Evolutionary conservation across 1,140 invertebrate genomes (phyloP), one percentile per base, ranked within the genome.

Genomic region (Aphis gossypii): DNA sequence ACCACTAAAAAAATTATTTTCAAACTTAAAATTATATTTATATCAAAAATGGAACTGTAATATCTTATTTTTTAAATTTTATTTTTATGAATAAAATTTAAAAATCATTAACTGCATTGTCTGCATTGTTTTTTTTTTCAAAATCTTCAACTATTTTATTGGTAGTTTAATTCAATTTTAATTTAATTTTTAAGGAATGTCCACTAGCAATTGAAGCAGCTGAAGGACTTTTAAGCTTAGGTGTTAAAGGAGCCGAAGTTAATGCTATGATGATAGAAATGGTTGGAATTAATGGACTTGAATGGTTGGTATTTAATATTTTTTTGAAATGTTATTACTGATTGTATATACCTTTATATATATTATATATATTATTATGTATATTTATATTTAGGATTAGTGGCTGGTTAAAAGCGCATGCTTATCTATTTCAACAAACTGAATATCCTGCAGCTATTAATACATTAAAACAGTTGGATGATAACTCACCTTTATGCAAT

Each of bases 171-270:
- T n/a, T n/a, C n/a, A 76, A 6, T 84, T 84, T 84, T 41, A 94
- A 93, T 86, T 21, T 94, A 92, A 48, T 94, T 95, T 94, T 94
- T 95, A 44, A 96, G 95, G 97, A 97, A 95, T 97, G 97, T 95
- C 97, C 97, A 3, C 95, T 98, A 94, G 97, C 97, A 1, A 94
- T 98, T 51, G 97, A 97, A 94, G 97, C 97, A 41, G 96, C 97
- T 3, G 96, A 96, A 94, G 96, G 96, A 38, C 95, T 98, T 14
- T 95, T 98, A 51, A 95, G 96, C 89, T 94, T 98, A 54, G 97
- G 97, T 48, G 96, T 97, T 21, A 97, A 97, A 94, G 97, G 97
- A 44, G 96, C 96, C 60, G 97, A 98, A 95, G 96, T 97, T 0
- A 96, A 96, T 94, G 96, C 96, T 21, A 94, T 97, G 51, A 96